A percentile compares a stretch with the other conserved stretches of the same genome.
phyloP scores from a whole-genome alignment of 2,113 vertebrate species.

The Sarotherodon lohbergeri region DNA sequence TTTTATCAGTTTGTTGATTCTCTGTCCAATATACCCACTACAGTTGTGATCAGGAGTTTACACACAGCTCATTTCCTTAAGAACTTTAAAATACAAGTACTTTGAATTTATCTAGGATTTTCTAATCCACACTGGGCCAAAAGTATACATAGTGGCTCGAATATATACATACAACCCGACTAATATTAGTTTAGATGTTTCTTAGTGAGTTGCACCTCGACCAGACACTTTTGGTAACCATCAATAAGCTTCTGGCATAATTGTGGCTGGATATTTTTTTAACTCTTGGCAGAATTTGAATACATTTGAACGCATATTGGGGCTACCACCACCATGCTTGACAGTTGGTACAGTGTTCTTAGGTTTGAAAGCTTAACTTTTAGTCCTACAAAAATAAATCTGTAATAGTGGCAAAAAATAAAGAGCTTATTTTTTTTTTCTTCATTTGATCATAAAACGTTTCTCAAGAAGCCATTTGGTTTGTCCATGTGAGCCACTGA shows the following conservation, averaged over 20 bases:
- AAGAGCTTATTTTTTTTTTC: rapidly evolving
- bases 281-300: not conserved
- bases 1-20: not conserved
- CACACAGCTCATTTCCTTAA: rapidly evolving
- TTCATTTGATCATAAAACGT: not conserved
- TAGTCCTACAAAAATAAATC: not conserved
- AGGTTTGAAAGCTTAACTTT: not conserved
- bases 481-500: not conserved
- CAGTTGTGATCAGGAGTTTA: not conserved
- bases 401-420: not conserved
- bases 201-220: not conserved
- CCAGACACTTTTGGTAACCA: not conserved
- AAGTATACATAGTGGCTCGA: rapidly evolving
- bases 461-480: rapidly evolving
- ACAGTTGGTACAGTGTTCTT: not conserved
- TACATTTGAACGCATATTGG: not conserved
- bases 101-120: not conserved
- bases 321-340: not conserved
- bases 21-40: not conserved
- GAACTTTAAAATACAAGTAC: not conserved
- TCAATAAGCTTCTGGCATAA: not conserved
- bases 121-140: not conserved
- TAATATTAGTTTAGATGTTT: not conserved
- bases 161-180: not conserved
- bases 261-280: not conserved